Evolutionary conservation across 2,113 vertebrate genomes (phyloP), one percentile per base, ranked within the genome.

Genomic region (Psittacus erithacus): DNA sequence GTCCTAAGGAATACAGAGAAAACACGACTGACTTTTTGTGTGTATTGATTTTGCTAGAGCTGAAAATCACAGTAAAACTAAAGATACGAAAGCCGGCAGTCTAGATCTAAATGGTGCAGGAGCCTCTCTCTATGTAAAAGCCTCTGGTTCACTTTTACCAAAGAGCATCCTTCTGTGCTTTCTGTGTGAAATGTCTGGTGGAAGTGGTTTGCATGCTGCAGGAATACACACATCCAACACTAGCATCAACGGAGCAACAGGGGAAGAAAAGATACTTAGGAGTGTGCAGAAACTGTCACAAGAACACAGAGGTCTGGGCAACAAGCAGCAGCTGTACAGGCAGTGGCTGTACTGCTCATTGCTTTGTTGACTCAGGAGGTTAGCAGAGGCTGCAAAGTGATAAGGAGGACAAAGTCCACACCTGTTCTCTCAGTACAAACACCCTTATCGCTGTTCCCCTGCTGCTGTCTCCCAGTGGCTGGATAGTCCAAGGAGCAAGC

Each of bases 331-430:
- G 55, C 76, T 1, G 7, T 35, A 28, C 62, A 60, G 76, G 88
- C 76, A 86, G 44, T 14, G 50, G 31, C 82, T 3, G 17, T 43
- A 9, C 71, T 55, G 82, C 53, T 85, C 77, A 10, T 22, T 35
- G 77, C 88, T 64, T 24, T 97, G 92, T 96, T 96, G 96, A 97
- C 92, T 96, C 67, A 24, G 76, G 91, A 86, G 92, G 88, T 82
- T 92, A 82, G 90, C 4, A 29, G 83, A 96, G 83, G 85, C 86
- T 83, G 78, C 57, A 20, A 64, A 31, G 78, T 87, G 96, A 96
- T 96, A 97, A 93, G 60, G 41, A 96, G 97, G 84, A 96, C 96
- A 94, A 97, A 97, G 97, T 97, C 96, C 95, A 86, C 85, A 92
- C 85, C 89, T 95, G 93, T 86, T 96, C 75, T 78, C 89, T 86